These are phyloP conservation scores for Melanogrammus aeglefinus DNA, from an alignment of 2,797 vertebrate species.

Conservation along the genomic window DNA sequence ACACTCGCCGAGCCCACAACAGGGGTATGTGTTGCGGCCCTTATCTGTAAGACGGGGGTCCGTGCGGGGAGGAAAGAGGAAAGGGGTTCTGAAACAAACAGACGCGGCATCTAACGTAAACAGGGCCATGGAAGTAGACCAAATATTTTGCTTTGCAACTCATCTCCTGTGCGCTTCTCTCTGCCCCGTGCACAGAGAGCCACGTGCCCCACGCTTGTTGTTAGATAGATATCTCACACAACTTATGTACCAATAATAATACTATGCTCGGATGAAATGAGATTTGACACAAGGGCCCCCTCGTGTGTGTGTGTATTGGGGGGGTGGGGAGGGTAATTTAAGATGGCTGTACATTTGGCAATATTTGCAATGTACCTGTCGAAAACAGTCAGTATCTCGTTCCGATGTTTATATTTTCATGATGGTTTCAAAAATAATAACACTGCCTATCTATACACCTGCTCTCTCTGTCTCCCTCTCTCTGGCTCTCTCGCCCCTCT, in stretches of 20 bases:
- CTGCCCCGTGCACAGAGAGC: conserved; percentile 41
- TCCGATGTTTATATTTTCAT: conserved; percentile 41
- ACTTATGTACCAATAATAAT: conserved; percentile 51
- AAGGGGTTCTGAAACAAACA: conserved; percentile 76
- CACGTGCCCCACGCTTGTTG: conserved; percentile 48
- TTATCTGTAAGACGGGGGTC: conserved; percentile 69
- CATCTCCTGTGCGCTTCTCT: conserved; percentile 53
- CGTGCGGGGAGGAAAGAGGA: conserved; percentile 76
- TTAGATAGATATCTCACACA: conserved; percentile 60
- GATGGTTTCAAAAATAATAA: conserved; percentile 42
- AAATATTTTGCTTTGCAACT: conserved; percentile 76
- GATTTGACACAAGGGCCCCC: conserved; percentile 26
- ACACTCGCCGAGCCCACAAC: conserved; percentile 45
- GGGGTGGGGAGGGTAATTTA: neutral
- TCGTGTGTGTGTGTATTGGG: neutral
- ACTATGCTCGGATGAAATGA: conserved; percentile 16
- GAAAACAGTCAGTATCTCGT: neutral
- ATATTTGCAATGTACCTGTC: neutral
- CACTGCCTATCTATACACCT: conserved; percentile 13
- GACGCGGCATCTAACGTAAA: conserved; percentile 74
- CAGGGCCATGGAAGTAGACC: conserved; percentile 69
- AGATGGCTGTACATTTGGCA: neutral
- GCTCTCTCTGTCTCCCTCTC: neutral
- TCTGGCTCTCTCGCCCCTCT: neutral
- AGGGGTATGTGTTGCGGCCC: conserved; percentile 39